A percentile compares a stretch with the other conserved stretches of the same genome.
phyloP scores from a whole-genome alignment of 1,140 invertebrate genomes.

The Carcinoscorpius rotundicauda region DNA sequence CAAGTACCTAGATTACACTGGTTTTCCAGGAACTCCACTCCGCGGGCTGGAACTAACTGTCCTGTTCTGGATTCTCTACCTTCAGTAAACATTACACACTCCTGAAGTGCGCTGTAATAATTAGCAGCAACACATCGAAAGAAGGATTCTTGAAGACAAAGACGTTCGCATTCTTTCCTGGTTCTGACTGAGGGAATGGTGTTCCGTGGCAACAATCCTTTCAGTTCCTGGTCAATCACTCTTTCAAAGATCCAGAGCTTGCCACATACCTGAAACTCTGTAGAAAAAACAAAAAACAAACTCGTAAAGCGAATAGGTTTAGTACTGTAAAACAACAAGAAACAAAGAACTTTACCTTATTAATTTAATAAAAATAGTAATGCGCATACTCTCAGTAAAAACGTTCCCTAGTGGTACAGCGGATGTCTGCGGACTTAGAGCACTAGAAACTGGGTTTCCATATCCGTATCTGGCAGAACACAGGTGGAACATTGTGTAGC shows the following conservation, averaged over 20 bases:
- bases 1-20: constrained; percentile 36
- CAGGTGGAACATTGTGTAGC: no score
- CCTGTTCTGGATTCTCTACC: constrained; percentile 30
- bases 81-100: constrained; percentile 37
- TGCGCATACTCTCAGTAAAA: no score
- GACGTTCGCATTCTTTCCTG: constrained; percentile 35
- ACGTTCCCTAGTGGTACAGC: no score
- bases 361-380: no score
- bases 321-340: no score
- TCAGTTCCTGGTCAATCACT: constrained; percentile 34
- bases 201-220: constrained; percentile 28
- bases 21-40: constrained; percentile 41
- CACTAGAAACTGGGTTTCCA: no score
- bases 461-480: no score
- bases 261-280: constrained; percentile 18
- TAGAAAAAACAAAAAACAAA: not conserved
- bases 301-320: no score
- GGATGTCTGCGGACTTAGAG: no score
- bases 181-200: constrained; percentile 27
- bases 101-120: constrained; percentile 33
- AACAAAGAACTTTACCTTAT: no score
- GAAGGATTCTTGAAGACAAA: constrained; percentile 35
- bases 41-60: constrained; percentile 26
- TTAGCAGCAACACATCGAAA: constrained; percentile 37
- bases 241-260: constrained; percentile 38